Conservation (phyloP, 2,113 vertebrate genomes). For the Leucopsar rothschildi region DNA sequence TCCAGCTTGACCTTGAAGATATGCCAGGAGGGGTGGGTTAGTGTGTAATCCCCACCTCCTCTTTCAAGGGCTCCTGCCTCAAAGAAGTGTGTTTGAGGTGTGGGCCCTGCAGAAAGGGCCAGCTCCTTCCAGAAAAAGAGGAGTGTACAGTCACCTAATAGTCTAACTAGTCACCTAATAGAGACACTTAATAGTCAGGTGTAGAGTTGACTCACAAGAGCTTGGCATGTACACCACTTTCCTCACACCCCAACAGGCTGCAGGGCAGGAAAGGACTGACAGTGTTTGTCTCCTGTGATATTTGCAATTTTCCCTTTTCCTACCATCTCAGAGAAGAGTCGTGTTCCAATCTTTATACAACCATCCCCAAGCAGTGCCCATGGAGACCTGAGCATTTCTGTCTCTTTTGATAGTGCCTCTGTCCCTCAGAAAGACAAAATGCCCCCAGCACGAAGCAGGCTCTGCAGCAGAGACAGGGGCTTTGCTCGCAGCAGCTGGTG, state of each 20-base stretch:
- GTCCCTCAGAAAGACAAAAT: neutral
- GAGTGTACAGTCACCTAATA: neutral
- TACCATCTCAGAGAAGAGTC: neutral
- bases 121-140: neutral
- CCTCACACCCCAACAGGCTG: neutral
- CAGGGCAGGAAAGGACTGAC: neutral
- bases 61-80: neutral
- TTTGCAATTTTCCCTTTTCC: neutral
- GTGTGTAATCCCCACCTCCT: neutral
- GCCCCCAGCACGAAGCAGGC: neutral
- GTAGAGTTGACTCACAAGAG: neutral
- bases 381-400: neutral
- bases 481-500: neutral
- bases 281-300: neutral
- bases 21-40: neutral
- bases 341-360: neutral
- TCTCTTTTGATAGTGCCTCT: neutral
- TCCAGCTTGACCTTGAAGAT: neutral
- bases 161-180: neutral
- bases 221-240: neutral
- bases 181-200: neutral
- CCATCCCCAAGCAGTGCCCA: neutral
- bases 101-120: neutral
- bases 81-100: neutral
- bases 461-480: neutral